Evolutionary conservation across 2,888 invertebrate species (phyloP).

Genomic region (Loripinus fragilis): DNA sequence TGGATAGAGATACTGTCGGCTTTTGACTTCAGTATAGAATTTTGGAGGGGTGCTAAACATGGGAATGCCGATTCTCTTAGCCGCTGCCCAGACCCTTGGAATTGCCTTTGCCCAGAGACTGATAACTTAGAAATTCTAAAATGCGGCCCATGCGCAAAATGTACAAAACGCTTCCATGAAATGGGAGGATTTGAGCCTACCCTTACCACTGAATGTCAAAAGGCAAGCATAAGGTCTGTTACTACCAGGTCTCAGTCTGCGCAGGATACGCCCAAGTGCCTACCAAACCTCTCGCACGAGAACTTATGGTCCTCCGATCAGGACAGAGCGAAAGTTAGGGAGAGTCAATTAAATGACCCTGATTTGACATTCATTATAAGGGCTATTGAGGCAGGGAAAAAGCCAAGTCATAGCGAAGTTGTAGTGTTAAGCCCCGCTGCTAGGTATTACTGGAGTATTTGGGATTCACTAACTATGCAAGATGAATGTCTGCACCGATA

Average conservation of each 20-base stretch:
- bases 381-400: not conserved
- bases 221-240: too few species aligned
- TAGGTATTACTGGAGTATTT: not conserved
- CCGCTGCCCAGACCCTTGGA: constrained; percentile 38
- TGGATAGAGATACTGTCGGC: constrained; percentile 49
- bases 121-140: constrained; percentile 21
- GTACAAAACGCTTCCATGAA: constrained; percentile 7
- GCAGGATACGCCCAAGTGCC: too few species aligned
- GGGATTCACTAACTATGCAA: not conserved
- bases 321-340: not conserved
- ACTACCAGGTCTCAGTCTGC: too few species aligned
- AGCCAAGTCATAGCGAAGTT: not conserved
- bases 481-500: not conserved
- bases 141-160: constrained; percentile 49
- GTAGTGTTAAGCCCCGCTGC: not conserved
- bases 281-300: not conserved
- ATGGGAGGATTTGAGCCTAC: too few species aligned
- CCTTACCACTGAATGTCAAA: too few species aligned
- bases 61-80: constrained; percentile 54
- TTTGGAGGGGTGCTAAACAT: constrained; percentile 49
- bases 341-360: too few species aligned
- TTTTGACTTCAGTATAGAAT: constrained; percentile 51
- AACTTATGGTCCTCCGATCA: not conserved
- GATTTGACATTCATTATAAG: not conserved
- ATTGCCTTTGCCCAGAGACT: constrained; percentile 38